Evolutionary conservation across 2,888 invertebrate species (phyloP).

Genomic region (Coleophora flavipennella): DNA sequence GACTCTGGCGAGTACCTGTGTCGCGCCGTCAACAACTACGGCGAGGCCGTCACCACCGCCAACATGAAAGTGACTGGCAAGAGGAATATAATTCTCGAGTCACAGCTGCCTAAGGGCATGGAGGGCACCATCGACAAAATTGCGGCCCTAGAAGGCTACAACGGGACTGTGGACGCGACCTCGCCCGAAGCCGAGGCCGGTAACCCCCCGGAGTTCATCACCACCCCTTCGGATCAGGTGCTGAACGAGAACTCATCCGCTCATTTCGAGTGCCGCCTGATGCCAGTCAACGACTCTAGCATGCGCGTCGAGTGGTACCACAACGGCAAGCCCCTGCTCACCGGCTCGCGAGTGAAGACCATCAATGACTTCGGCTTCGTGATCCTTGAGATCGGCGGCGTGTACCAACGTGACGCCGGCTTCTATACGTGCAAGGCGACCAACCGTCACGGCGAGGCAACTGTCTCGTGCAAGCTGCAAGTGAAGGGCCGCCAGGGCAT

Average conservation of each 20-base stretch:
- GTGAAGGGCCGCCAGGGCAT: constrained; percentile 91
- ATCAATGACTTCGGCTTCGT: constrained; percentile 98
- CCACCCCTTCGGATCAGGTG: constrained; percentile 87
- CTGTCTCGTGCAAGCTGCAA: constrained; percentile 88
- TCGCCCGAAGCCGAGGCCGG: constrained; percentile 86
- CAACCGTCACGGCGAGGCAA: constrained; percentile 92
- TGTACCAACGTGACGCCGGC: constrained; percentile 94
- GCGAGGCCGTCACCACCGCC: constrained; percentile 92
- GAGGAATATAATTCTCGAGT: constrained; percentile 91
- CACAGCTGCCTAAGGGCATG: constrained; percentile 93
- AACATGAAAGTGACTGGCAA: constrained; percentile 93
- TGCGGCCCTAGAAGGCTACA: constrained; percentile 91
- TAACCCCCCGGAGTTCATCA: constrained; percentile 91
- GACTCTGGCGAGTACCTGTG: constrained; percentile 95
- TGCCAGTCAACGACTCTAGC: constrained; percentile 92
- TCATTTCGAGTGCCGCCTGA: constrained; percentile 92
- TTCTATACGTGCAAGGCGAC: constrained; percentile 94
- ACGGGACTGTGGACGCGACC: constrained; percentile 76
- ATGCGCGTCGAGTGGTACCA: constrained; percentile 98
- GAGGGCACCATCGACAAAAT: constrained; percentile 95
- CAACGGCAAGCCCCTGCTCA: constrained; percentile 92
- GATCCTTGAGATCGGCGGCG: constrained; percentile 94
- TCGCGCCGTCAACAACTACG: constrained; percentile 89
- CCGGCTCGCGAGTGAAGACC: constrained; percentile 94
- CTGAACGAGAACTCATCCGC: constrained; percentile 90